A percentile compares a stretch with the other conserved stretches of the same genome.
Conservation (phyloP, 2,797 vertebrate species). For the Podargus strigoides region DNA sequence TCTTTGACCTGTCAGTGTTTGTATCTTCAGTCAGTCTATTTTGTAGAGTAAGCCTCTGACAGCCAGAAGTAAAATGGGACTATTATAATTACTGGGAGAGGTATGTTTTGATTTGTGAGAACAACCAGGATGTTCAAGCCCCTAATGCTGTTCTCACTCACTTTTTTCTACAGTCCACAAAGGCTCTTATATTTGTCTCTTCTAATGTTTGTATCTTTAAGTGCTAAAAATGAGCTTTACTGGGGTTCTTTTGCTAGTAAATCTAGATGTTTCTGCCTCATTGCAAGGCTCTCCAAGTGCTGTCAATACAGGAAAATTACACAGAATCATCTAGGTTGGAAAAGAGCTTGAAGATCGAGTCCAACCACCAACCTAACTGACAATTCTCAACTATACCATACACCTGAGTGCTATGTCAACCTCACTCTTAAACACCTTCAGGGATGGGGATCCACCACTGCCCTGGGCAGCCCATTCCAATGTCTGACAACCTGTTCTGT, state of each 20-base stretch:
- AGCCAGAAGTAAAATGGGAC: background rate
- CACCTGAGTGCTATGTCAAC: too few relatives aligned
- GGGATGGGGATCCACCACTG: too few relatives aligned
- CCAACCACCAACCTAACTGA: too few relatives aligned
- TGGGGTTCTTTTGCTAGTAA: background rate
- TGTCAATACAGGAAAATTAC: background rate
- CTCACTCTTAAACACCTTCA: too few relatives aligned
- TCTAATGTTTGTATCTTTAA: background rate
- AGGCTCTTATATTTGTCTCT: background rate
- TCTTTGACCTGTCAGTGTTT: background rate
- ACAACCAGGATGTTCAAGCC: background rate
- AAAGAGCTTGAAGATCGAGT: too few relatives aligned
- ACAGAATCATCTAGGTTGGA: too few relatives aligned
- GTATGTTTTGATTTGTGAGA: background rate
- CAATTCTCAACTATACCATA: too few relatives aligned
- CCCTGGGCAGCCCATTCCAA: too few relatives aligned
- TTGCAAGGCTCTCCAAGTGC: background rate
- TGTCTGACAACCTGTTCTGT: too few relatives aligned
- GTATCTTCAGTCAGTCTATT: background rate
- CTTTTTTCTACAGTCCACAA: background rate
- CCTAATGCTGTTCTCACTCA: background rate
- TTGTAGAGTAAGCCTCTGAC: background rate
- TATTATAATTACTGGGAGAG: background rate
- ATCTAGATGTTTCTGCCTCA: background rate
- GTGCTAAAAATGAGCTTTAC: background rate